A percentile compares a stretch with the other conserved stretches of the same genome.
Evolutionary conservation across 1,140 invertebrate species (phyloP).

Genomic region (Caenorhabditis remanei): DNA sequence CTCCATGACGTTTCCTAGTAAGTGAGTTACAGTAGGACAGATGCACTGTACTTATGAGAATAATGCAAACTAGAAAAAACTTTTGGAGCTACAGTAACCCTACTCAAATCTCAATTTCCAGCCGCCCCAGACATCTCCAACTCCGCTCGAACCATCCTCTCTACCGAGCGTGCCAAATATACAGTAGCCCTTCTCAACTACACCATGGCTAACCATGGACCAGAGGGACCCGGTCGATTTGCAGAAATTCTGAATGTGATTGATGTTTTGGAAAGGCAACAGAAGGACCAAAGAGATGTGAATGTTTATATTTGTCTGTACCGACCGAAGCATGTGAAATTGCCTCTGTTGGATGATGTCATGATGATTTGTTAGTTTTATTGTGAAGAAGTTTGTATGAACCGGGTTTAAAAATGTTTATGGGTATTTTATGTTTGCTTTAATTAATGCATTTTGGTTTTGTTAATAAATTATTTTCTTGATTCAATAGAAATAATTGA

Average conservation of each 20-base stretch:
- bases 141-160: not conserved
- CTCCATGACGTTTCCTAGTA: no score
- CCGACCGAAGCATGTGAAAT: conserved; percentile 14
- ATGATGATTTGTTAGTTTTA: conserved; percentile 17
- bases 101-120: not conserved
- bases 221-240: not conserved
- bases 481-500: no score
- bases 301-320: conserved; percentile 16
- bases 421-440: conserved; percentile 6
- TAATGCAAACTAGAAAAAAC: no score
- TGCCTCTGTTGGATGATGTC: conserved; percentile 27
- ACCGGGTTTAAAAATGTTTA: not conserved
- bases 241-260: conserved; percentile 30
- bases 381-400: not conserved
- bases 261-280: conserved; percentile 13
- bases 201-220: not conserved
- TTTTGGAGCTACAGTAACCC: not conserved
- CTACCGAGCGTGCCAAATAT: conserved; percentile 4
- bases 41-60: no score
- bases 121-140: not conserved
- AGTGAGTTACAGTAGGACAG: no score
- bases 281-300: conserved; percentile 13
- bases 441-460: not conserved
- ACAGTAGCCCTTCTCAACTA: conserved; percentile 26
- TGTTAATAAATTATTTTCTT: no score